phyloP scores from a whole-genome alignment of 2,797 vertebrate species.

The Diglossa cyanea region DNA sequence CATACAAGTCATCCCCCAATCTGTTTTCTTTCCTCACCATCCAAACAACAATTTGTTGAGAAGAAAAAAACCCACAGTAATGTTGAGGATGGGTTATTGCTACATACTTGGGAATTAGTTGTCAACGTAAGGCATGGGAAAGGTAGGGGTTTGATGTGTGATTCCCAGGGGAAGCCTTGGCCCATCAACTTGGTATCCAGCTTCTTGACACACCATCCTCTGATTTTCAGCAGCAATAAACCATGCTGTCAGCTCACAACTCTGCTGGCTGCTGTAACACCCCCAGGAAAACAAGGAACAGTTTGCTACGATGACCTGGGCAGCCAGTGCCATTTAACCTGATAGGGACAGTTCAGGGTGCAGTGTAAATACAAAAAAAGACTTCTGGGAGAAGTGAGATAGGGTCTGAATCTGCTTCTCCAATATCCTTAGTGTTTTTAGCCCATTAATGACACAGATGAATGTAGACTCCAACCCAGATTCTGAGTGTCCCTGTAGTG shows the following conservation, averaged over 20 bases:
- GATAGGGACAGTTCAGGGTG: not conserved
- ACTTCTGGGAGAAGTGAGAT: not conserved
- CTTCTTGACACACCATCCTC: not conserved
- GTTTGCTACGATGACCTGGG: not conserved
- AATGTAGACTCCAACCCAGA: not conserved
- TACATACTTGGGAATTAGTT: not conserved
- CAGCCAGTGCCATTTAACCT: not conserved
- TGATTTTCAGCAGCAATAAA: not conserved
- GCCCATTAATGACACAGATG: not conserved
- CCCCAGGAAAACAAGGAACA: not conserved
- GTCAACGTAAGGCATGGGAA: not conserved
- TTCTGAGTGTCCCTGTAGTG: not conserved
- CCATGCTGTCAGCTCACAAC: not conserved
- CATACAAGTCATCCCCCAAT: not conserved
- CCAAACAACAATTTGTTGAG: not conserved
- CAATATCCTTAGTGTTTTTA: not conserved
- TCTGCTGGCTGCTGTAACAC: not conserved
- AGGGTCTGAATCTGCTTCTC: not conserved
- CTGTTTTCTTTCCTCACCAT: not conserved
- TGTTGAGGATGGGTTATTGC: slow-evolving; percentile 20
- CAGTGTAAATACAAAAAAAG: not conserved
- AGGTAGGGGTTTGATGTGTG: not conserved
- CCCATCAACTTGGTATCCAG: not conserved
- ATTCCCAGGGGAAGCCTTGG: not conserved
- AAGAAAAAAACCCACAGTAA: not conserved